phyloP scores from a whole-genome alignment of 2,888 invertebrate genomes.

The Lithophane socia region DNA sequence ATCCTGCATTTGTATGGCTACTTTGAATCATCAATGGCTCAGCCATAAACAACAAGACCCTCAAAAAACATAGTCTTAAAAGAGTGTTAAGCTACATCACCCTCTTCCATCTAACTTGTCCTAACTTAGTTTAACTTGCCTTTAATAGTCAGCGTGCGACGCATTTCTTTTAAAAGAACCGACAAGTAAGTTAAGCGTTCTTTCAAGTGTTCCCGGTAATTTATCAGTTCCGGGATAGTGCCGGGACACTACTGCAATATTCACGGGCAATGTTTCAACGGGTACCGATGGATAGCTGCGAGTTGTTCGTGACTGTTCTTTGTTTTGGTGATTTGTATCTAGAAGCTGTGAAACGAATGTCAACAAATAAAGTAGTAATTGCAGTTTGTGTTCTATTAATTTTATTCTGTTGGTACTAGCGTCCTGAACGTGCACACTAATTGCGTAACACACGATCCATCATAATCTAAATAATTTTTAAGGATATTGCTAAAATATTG shows the following conservation, averaged over 20 bases:
- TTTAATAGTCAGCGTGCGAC: slow-evolving; percentile 33
- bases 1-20: neutral
- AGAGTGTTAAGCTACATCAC: slow-evolving; percentile 32
- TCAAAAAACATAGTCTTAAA: slow-evolving; percentile 5
- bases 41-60: neutral
- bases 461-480: no score
- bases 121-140: slow-evolving; percentile 54
- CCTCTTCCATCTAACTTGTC: slow-evolving; percentile 37
- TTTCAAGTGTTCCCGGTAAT: slow-evolving; percentile 41
- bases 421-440: no score
- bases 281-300: slow-evolving; percentile 27
- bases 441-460: no score
- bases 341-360: slow-evolving; percentile 11
- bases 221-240: slow-evolving; percentile 39
- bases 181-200: slow-evolving; percentile 53
- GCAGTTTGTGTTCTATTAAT: slow-evolving; percentile 13
- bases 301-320: slow-evolving; percentile 12
- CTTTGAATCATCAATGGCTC: neutral
- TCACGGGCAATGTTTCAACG: slow-evolving; percentile 38
- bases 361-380: slow-evolving; percentile 38
- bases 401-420: neutral
- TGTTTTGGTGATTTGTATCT: slow-evolving; percentile 54
- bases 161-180: slow-evolving; percentile 44
- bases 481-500: no score
- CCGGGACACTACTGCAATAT: slow-evolving; percentile 50